phyloP scores from a whole-genome alignment of 64 coral and sea anemone genomes.

The Actinia tenebrosa region DNA sequence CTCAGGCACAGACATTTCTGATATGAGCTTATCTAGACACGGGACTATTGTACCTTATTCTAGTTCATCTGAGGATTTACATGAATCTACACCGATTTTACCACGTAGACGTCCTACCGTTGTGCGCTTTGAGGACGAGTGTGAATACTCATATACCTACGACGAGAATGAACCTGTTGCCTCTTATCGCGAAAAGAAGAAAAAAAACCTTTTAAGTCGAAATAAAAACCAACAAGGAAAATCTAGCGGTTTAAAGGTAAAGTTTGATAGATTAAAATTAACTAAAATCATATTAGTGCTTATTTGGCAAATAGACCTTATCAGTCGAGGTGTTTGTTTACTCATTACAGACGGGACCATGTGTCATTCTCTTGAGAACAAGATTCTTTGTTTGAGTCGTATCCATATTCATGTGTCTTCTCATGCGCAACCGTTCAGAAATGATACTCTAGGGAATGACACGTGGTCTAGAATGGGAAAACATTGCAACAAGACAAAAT shows the following conservation, averaged over 20 bases:
- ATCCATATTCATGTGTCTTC: no score
- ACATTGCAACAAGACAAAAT: no score
- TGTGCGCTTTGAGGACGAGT: slow-evolving; percentile 17
- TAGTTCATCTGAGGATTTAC: slow-evolving; percentile 4
- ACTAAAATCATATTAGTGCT: no score
- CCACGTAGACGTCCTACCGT: not conserved
- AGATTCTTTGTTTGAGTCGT: no score
- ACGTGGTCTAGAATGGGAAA: no score
- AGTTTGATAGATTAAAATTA: not conserved
- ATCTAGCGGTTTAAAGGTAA: not conserved
- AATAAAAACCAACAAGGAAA: not conserved
- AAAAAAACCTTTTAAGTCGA: not conserved
- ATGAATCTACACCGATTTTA: not conserved
- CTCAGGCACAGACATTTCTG: not conserved
- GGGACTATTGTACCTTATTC: not conserved
- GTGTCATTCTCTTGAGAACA: no score
- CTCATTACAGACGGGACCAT: no score
- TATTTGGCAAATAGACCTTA: no score
- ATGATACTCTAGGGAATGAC: no score
- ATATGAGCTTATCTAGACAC: not conserved
- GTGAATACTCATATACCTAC: not conserved
- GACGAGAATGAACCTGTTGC: not conserved
- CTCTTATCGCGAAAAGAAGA: not conserved
- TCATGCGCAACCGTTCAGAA: no score
- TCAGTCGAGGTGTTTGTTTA: no score